Base-by-base conservation (phyloP, 2,113 vertebrate species). In the Acrocephalus arundinaceus region DNA sequence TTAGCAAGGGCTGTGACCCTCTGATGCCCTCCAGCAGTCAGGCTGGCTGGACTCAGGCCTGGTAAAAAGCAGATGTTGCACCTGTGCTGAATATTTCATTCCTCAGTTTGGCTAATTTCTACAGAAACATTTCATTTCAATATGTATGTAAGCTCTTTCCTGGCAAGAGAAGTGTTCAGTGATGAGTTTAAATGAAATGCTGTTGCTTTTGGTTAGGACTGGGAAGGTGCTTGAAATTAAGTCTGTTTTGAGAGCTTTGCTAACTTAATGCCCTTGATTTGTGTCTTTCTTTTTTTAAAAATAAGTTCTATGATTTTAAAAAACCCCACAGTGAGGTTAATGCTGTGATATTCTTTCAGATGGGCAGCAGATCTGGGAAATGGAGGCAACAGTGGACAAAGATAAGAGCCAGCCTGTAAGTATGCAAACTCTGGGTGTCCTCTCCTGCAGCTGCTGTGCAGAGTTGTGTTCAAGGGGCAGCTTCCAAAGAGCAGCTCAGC, bases 321-420 rank as follows among this genome's bases (percentile, higher is more conserved):
- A 39, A 21, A 1, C 1, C 21, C 1, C 22, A 35, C 82, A 23
- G 55, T 20, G 37, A 76, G 62, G 39, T 93, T 89, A 41, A 92
- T 87, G 70, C 33, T 86, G 77, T 96, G 66, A 65, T 83, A 9
- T 93, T 91, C 81, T 97, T 97, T 49, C 94, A 99, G 99, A 99
- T 96, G 99, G 99, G 37, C 99, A 99, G 96, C 99, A 99, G 83
- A 98, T 99, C 89, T 99, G 99, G 99, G 99, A 99, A 96, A 98
- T 98, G 98, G 99, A 99, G 90, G 99, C 99, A 21, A 99, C 99
- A 0, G 99, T 99, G 96, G 99, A 99, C 97, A 99, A 99, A 97
- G 99, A 99, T 82, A 99, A 99, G 97, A 99, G 99, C 97, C 99
- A 99, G 93, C 98, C 99, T 57, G 99, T 99, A 98, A 98, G 99